Conservation (phyloP, 2,888 invertebrate genomes). For the Desoria tigrina region DNA sequence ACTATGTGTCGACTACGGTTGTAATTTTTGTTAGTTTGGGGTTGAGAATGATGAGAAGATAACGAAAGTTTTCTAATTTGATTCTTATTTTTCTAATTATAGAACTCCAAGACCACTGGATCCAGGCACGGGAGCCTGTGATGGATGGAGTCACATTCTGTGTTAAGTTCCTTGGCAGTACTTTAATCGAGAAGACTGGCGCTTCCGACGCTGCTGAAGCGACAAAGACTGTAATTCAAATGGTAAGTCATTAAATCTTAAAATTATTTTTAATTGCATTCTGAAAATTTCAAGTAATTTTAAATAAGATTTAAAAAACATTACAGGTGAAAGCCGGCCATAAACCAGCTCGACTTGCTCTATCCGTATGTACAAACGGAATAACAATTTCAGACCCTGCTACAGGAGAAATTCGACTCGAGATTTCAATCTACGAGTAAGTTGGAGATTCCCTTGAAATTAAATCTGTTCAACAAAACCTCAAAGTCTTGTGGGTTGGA, state of each 20-base stretch:
- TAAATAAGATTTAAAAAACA: too few relatives aligned
- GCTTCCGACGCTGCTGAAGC: constrained; percentile 77
- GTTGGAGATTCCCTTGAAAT: constrained; percentile 5
- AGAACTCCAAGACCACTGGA: constrained; percentile 50
- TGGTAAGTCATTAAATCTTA: constrained; percentile 59
- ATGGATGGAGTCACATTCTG: constrained; percentile 62
- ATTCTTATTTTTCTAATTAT: constrained; percentile 12
- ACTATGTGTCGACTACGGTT: too few relatives aligned
- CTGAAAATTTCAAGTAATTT: not conserved
- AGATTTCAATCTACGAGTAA: constrained; percentile 82
- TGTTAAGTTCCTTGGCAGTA: constrained; percentile 76
- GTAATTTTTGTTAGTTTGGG: too few relatives aligned
- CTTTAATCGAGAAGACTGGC: constrained; percentile 73
- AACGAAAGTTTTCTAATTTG: too few relatives aligned
- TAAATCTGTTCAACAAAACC: not conserved
- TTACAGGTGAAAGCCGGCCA: constrained; percentile 64
- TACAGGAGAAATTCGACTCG: constrained; percentile 70
- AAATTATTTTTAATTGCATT: not conserved
- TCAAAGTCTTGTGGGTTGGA: too few relatives aligned
- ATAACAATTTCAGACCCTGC: constrained; percentile 73
- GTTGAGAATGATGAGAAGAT: too few relatives aligned
- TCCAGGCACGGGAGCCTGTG: constrained; percentile 49
- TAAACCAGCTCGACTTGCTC: constrained; percentile 66
- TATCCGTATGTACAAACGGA: constrained; percentile 75
- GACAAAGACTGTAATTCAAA: constrained; percentile 75